These are phyloP conservation scores for Campylorhamphus procurvoides DNA, from an alignment of 2,113 vertebrate genomes.

Conservation along the genomic window DNA sequence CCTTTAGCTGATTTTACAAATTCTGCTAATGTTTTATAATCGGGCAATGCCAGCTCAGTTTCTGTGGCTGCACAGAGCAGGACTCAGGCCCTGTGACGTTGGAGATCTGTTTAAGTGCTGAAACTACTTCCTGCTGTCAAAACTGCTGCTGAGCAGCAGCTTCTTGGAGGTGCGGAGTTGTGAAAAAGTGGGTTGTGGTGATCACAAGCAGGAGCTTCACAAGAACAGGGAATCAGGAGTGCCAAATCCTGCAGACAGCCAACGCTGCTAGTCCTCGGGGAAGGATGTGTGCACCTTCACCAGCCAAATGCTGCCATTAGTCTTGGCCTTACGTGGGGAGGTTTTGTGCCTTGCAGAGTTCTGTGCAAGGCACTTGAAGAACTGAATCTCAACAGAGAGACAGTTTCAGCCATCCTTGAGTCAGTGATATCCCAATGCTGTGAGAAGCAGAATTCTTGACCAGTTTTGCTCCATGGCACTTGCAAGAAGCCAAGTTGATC, in stretches of 20 bases:
- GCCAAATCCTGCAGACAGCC: not conserved
- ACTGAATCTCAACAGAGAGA: fast-evolving
- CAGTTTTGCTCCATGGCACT: not conserved
- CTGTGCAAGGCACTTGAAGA: not conserved
- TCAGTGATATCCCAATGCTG: fast-evolving
- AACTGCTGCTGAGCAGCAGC: not conserved
- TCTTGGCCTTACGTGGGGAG: fast-evolving
- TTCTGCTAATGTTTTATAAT: not conserved
- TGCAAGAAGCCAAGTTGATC: not conserved
- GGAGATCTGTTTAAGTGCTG: not conserved
- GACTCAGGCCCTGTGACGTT: not conserved
- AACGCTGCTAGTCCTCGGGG: not conserved
- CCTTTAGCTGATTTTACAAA: not conserved
- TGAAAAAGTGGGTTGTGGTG: not conserved
- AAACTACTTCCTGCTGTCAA: not conserved
- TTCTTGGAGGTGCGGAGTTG: not conserved
- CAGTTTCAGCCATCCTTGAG: not conserved
- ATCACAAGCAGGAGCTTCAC: not conserved
- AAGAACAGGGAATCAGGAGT: not conserved
- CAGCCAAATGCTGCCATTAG: not conserved
- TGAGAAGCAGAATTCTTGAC: not conserved
- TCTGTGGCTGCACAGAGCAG: not conserved
- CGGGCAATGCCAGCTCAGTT: not conserved
- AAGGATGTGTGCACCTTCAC: not conserved
- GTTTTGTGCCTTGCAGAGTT: not conserved